Evolutionary conservation across 2,888 invertebrate species (phyloP), one percentile per base, ranked within the genome.

Genomic region (Lagria hirta): DNA sequence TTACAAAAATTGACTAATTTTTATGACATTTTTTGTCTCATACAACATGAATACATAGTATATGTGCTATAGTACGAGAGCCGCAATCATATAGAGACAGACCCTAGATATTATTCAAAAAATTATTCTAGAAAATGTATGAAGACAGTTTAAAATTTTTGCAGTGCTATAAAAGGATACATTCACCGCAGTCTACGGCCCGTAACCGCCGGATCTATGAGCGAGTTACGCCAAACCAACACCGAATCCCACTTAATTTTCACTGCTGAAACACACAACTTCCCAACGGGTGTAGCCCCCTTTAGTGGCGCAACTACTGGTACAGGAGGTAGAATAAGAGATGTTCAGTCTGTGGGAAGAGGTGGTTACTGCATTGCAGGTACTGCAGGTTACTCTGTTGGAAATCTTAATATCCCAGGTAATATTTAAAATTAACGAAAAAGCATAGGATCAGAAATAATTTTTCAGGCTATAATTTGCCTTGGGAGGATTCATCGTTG

Each of bases 211-310:
- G 78, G 83, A 1, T 73, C 74, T 49, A 76, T 90, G 1, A 78
- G 84, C 36, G 68, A 78, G 38, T 75, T 85, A 35, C 53, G 61
- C 27, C 58, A 75, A 26, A 72, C 77, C 26, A 65, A 73, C 6
- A 75, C 80, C 0, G 78, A 83, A 8, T 86, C 89, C 1, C 93
- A 98, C 71, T 82, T 98, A 21, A 93, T 96, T 62, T 97, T 98
- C 66, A 98, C 98, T 0, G 98, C 98, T 0, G 98, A 99, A 75
- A 99, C 98, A 0, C 98, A 99, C 72, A 98, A 98, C 69, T 98
- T 98, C 79, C 95, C 95, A 1, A 96, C 95, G 0, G 94, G 95
- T 0, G 95, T 98, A 5, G 94, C 96, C 0, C 97, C 97, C 0
- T 98, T 98, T 57, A 94, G 95, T 72, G 98, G 98, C 0, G 97